phyloP scores from a whole-genome alignment of 1,140 invertebrate species.

The Rhynchophorus ferrugineus region DNA sequence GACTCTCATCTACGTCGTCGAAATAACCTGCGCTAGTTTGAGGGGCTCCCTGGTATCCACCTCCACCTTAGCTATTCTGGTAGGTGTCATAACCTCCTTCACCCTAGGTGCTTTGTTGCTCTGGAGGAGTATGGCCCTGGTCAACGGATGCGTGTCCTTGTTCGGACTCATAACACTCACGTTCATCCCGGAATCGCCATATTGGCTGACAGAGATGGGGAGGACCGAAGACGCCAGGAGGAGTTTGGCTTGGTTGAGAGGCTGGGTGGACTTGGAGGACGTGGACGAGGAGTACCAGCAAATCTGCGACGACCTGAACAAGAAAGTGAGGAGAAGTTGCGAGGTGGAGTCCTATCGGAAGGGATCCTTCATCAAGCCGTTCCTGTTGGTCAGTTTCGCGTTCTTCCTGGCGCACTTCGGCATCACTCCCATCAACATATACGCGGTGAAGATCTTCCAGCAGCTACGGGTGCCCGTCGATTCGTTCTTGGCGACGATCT shows the following conservation, averaged over 20 bases:
- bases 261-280: constrained; percentile 49
- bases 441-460: constrained; percentile 63
- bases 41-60: constrained; percentile 65
- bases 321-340: too few species aligned
- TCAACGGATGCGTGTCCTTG: constrained; percentile 59
- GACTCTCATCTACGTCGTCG: constrained; percentile 72
- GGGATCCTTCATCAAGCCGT: constrained; percentile 55
- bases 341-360: constrained; percentile 40
- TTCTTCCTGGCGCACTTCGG: constrained; percentile 65
- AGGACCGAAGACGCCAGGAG: constrained; percentile 50
- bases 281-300: constrained; percentile 50
- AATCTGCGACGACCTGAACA: constrained; percentile 30
- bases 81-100: constrained; percentile 63
- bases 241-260: constrained; percentile 57
- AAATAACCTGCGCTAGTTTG: constrained; percentile 67
- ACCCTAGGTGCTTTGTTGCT: constrained; percentile 59
- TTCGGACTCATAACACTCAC: constrained; percentile 54
- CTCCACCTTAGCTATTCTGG: constrained; percentile 61
- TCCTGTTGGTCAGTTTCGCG: constrained; percentile 50
- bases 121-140: constrained; percentile 61
- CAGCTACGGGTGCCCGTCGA: constrained; percentile 61
- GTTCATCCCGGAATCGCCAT: constrained; percentile 68
- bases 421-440: constrained; percentile 58
- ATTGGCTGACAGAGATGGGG: constrained; percentile 60
- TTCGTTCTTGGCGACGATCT: constrained; percentile 62